Percentiles rank a stretch among this genome's conserved stretches.
These are phyloP conservation scores for Coilia nasus DNA, from an alignment of 2,797 vertebrate species.

Conservation along the genomic window DNA sequence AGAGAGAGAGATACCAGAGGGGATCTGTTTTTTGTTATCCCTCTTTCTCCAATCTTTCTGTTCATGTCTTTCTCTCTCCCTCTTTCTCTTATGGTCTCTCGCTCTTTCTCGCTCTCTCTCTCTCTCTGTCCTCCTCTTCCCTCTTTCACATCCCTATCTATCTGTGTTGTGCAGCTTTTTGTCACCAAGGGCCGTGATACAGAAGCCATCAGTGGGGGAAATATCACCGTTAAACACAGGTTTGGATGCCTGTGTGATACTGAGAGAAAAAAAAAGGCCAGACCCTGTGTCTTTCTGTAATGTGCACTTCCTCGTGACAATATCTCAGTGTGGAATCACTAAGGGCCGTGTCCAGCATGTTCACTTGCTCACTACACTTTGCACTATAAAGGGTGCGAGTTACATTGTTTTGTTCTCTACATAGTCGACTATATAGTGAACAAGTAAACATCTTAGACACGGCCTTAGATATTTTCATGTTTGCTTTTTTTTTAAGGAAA, in stretches of 20 bases:
- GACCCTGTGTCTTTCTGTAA: background rate
- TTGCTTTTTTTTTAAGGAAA: background rate
- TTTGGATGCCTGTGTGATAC: background rate
- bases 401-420: too few relatives aligned
- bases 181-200: background rate
- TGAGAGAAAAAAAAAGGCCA: background rate
- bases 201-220: background rate
- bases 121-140: background rate
- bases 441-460: too few relatives aligned
- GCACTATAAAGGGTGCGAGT: too few relatives aligned
- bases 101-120: background rate
- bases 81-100: background rate
- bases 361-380: too few relatives aligned
- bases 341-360: too few relatives aligned
- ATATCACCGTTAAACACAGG: background rate
- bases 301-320: too few relatives aligned
- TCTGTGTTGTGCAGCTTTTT: background rate
- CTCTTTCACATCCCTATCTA: background rate
- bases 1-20: background rate
- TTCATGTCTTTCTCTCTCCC: background rate
- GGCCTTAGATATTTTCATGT: too few relatives aligned
- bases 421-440: too few relatives aligned
- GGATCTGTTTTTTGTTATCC: background rate
- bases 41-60: background rate
- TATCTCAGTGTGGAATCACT: too few relatives aligned